Conservation (phyloP, 2,113 vertebrate species). For the Murina feae region DNA sequence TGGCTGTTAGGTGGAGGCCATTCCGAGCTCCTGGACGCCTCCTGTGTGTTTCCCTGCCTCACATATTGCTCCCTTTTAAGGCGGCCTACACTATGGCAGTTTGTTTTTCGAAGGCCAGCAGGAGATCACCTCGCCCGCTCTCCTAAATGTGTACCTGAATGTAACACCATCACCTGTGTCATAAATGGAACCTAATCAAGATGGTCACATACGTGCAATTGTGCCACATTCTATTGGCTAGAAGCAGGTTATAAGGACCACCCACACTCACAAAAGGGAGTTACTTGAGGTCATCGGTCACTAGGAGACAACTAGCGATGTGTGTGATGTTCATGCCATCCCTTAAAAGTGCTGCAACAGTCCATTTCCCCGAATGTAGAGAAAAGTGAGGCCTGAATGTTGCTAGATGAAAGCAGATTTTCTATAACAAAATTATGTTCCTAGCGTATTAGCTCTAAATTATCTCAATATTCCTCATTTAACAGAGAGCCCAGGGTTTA, state of each 20-base stretch:
- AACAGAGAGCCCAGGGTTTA: neutral
- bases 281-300: neutral
- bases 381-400: neutral
- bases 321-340: neutral
- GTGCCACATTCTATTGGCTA: neutral
- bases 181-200: neutral
- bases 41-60: no score
- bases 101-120: neutral
- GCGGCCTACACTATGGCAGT: neutral
- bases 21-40: neutral
- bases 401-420: neutral
- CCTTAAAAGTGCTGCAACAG: neutral
- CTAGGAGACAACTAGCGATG: neutral
- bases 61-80: neutral
- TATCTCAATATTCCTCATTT: neutral
- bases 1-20: neutral
- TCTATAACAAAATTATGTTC: neutral
- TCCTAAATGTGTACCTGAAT: neutral
- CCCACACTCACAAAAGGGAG: neutral
- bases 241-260: neutral
- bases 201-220: neutral
- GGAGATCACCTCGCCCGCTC: neutral
- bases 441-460: neutral
- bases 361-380: neutral
- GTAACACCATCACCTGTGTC: neutral